Base-by-base conservation (phyloP, 2,797 vertebrate species). In the Urophycis tenuis region DNA sequence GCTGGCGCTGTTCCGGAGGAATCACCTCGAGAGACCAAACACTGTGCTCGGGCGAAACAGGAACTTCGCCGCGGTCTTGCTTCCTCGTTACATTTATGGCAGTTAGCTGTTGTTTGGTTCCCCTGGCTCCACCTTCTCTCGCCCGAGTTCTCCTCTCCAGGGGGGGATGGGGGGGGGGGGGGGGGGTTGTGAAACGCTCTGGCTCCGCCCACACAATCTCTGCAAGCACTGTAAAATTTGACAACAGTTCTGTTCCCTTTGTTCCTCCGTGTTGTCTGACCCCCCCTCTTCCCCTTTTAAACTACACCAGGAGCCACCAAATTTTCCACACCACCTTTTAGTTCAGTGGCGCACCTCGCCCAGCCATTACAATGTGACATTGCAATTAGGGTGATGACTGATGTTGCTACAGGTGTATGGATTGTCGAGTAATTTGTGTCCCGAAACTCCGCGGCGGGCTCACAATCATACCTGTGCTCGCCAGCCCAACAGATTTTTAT, bases 401-500 rank as follows among this genome's bases (percentile, higher is more conserved):
- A 29, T 67, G 60, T 29, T 11, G 41, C 17, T 29, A 67, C 60
- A 67, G 25, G 53, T 29, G 53, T 29, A 64, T 25, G 53, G n/a
- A 67, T 10, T 5, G 1, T 29, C 60, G 25, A n/a, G 10, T 25
- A 29, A 1, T 41, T 36, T n/a, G 60, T 67, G 11, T 67, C 29
- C 25, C 25, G 25, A 67, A 67, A 67, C 60, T 14, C 60, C 1
- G 25, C 60, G 29, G 11, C 60, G 10, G 60, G 25, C 60, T 67
- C 60, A 29, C 49, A n/a, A 9, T 22, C 8, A 22, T 60, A n/a
- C 22, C 53, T 60, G 22, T n/a, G 53, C 84, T 81, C 77, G 76
- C 82, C 82, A 33, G 39, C 14, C 84, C 74, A 33, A 29, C 39
- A n/a, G 22, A 15, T 19, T 31, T 36, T 17, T 10, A 64, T 69